Evolutionary conservation across 2,113 vertebrate genomes (phyloP), one percentile per base, ranked within the genome.

Genomic region (Cinclus cinclus): DNA sequence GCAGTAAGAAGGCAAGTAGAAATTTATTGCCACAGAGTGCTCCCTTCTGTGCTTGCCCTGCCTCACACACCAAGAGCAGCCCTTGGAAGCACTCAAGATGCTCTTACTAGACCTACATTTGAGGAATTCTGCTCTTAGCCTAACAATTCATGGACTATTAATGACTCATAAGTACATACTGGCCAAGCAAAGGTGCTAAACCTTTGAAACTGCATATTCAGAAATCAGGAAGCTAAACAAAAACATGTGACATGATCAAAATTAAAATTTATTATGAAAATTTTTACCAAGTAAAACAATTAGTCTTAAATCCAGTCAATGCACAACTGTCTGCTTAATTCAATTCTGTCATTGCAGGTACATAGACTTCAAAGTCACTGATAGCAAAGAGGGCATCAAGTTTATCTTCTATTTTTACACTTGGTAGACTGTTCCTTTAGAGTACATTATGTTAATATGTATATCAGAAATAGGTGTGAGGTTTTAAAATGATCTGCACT

Each of bases 151-250:
- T 10, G 20, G 28, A n/a, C 22, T 73, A 7, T 28, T 63, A 68
- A 46, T 31, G 16, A 47, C 46, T 68, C 55, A 41, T 11, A 44
- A 52, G 13, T 44, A 67, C 7, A 24, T 10, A 52, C 31, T 7
- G 55, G 9, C 12, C n/a, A 79, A 87, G 47, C 2, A 1, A 49
- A 58, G 17, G 11, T 33, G 60, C 44, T 44, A 85, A 70, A 50
- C 2, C 2, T 47, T 31, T 60, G 28, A 0, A 1, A 25, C 31
- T 65, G 47, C 9, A 0, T 53, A 47, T 39, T 60, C 41, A 56
- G 53, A 73, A 79, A 75, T 86, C 6, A 56, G 28, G 14, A 83
- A 87, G 30, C 27, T 47, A 41, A 81, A 83, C 55, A 73, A 77
- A 71, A 75, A 30, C 17, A 15, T 1, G 15, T 3, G 15, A 82